Base-by-base conservation (phyloP, 2,113 vertebrate species). In the Macaca nemestrina region DNA sequence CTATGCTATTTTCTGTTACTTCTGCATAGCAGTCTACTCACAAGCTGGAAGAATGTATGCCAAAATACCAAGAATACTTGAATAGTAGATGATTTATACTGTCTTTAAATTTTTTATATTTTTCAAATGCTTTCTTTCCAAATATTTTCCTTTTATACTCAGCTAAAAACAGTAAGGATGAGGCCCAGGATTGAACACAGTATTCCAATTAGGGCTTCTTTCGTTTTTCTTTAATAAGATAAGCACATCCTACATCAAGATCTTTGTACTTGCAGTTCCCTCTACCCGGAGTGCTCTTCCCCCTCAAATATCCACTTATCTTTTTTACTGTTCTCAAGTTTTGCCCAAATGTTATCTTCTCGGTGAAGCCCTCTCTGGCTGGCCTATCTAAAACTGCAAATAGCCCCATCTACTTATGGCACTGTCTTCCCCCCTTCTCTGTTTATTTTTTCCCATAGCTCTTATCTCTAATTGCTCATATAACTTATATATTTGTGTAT, bases 1-100 rank as follows among this genome's bases (percentile, higher is more conserved):
- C 35, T 90, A 97, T 81, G 30, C 70, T 96, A 93, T 97, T 94
- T 93, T 96, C 61, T 95, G 84, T 81, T 88, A 90, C 52, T 97
- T 94, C 72, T 95, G 50, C 93, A 90, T 88, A 64, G 95, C 78
- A 2, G 61, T 90, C 95, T 96, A 86, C 94, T 89, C 94, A 86
- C 3, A 90, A 89, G 20, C 86, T 87, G 18, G 85, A 96, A 90
- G 50, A 4, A 97, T 95, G 55, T 40, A 85, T 80, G 43, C 57
- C 90, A 94, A 97, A 95, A 85, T 96, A 67, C 90, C 61, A 90
- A 85, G 88, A 92, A 92, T 85, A 67, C 25, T 95, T 93, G 50
- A 97, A 88, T 88, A 93, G 30, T 93, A 40, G 13, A 45, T 97
- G 88, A 94, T 88, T 88, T 95, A 90, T 52, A 95, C 6, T 48